phyloP scores from a whole-genome alignment of 2,797 vertebrate species.

The Arnoldichthys spilopterus region DNA sequence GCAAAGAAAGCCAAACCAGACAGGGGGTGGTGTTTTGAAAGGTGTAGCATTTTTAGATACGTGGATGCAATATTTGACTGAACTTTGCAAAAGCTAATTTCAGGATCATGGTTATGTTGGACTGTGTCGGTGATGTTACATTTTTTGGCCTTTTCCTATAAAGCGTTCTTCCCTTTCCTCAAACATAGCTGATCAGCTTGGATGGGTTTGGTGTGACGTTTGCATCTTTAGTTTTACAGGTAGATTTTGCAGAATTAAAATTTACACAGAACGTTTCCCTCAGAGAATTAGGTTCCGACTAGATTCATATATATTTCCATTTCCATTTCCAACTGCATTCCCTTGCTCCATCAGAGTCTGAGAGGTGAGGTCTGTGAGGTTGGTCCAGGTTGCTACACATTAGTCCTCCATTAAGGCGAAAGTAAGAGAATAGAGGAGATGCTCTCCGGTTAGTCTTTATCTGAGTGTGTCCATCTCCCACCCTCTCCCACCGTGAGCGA shows the following conservation, averaged over 20 bases:
- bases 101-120: too few species aligned
- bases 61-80: neutral
- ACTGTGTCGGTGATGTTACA: too few species aligned
- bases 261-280: too few species aligned
- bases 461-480: constrained; percentile 68
- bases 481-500: constrained; percentile 61
- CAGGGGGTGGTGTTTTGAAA: constrained; percentile 1
- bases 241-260: too few species aligned
- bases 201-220: too few species aligned
- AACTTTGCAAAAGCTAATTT: neutral
- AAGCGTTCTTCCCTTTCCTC: too few species aligned
- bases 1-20: constrained; percentile 22
- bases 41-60: neutral
- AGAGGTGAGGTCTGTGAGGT: neutral
- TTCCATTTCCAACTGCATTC: neutral
- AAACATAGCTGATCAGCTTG: too few species aligned
- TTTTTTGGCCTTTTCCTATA: too few species aligned
- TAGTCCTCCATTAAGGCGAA: constrained; percentile 19
- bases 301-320: too few species aligned
- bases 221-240: too few species aligned
- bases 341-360: neutral
- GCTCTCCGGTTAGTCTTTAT: constrained; percentile 67
- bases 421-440: constrained; percentile 22
- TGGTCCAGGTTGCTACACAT: neutral
- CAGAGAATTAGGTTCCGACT: too few species aligned